Percentiles rank a stretch among this genome's conserved stretches.
Conservation (phyloP, 2,113 vertebrate species). For the Condylura cristata region DNA sequence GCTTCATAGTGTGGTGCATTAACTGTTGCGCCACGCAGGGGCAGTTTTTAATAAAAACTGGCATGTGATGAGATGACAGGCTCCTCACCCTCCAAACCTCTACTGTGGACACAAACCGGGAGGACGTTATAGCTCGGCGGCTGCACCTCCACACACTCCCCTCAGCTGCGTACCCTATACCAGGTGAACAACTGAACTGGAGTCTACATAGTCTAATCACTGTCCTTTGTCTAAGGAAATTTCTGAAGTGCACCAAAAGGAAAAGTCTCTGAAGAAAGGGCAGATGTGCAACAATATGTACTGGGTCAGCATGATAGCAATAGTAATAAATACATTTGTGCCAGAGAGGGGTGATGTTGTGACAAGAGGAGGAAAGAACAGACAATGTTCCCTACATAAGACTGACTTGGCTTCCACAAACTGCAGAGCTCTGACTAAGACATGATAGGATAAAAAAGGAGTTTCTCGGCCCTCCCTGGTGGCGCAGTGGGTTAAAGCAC, state of each 20-base stretch:
- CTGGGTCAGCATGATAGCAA: not conserved
- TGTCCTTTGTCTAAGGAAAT: slow-evolving; percentile 13
- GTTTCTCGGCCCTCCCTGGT: too few relatives aligned
- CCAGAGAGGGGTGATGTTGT: not conserved
- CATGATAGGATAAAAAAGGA: not conserved
- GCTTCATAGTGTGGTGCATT: too few relatives aligned
- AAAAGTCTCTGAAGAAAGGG: not conserved
- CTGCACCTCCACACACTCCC: not conserved
- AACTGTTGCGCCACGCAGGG: too few relatives aligned
- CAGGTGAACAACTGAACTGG: not conserved
- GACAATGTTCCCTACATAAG: not conserved
- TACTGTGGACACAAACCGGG: not conserved
- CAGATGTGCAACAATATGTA: not conserved
- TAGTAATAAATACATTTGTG: not conserved
- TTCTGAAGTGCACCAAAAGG: not conserved
- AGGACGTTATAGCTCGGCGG: not conserved
- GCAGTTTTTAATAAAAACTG: not conserved
- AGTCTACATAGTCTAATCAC: not conserved
- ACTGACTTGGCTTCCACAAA: not conserved
- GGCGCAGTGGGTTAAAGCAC: too few relatives aligned
- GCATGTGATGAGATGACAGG: not conserved
- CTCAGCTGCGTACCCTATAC: not conserved
- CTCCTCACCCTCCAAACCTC: not conserved
- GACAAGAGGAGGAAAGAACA: not conserved
- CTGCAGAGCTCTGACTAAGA: not conserved